Base-by-base conservation (phyloP, 1,140 invertebrate genomes). In the Stegodyphus dumicola region DNA sequence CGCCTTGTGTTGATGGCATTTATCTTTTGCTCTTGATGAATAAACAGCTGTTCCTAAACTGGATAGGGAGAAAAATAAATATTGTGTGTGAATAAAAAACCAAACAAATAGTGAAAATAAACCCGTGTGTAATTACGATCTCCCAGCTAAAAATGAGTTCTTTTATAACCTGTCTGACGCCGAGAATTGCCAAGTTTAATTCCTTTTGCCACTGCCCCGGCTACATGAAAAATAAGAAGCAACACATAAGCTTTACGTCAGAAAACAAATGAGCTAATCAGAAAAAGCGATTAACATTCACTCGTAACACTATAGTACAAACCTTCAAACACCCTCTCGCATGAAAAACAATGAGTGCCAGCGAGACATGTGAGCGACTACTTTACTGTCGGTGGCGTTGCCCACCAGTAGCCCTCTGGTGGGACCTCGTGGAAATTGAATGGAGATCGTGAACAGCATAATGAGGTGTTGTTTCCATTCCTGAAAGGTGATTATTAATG, bases 221-320 rank as follows among this genome's bases (percentile, higher is more conserved):
- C 33, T 33, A 33, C 33, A 33, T 33, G 33, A 33, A 33, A 33
- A 33, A 33, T 33, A 33, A 33, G 33, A 33, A 33, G 33, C 33
- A 33, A 33, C 33, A 33, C 33, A 33, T 33, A 33, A 33, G 33
- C 33, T 33, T 33, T 60, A 51, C 33, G 73, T 56, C 73, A 75
- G 13, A 54, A 75, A 75, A 75, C 53, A 75, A 56, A 64, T 33
- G 73, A 75, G 18, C 48, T 60, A 54, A 75, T 75, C 18, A 48
- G n/a, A 52, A 75, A 75, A 75, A 75, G 73, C 73, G 60, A 75
- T 75, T 75, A 75, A 60, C 53, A 54, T 75, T 48, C 73, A 70
- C 69, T 33, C 48, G 48, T 49, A 33, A 70, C 48, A 49, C 51
- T 51, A 48, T 33, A 33, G 33, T 33, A 33, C 33, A 33, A 33